Evolutionary conservation across 2,113 vertebrate species (phyloP), one percentile per base, ranked within the genome.

Genomic region (Oxygymnocypris stewartii): DNA sequence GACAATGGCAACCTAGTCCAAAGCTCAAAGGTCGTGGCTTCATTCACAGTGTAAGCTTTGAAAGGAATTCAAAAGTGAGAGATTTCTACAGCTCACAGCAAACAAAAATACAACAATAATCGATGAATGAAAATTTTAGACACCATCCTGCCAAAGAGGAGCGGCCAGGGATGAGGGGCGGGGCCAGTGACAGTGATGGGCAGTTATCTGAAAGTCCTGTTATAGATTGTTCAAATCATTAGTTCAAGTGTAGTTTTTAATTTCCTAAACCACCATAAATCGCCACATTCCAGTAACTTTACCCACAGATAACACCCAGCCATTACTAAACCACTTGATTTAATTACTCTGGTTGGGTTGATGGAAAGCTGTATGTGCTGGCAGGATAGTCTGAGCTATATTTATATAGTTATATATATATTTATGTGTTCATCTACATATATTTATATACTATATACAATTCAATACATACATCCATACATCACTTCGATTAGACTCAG

Each of bases 371-470:
- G 84, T 65, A 54, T 88, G 89, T 90, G 88, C 85, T 90, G 94
- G 92, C 94, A 95, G 94, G 94, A 94, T 90, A 94, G 93, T 91
- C 90, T 91, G 88, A 88, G 73, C 82, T 90, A 91, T 89, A 91
- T 89, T 88, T 84, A 78, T 85, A 86, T 88, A 84, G 85, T 89
- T 89, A 80, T 88, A 90, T 93, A 88, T 91, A 90, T 93, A 93
- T 94, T 93, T 88, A 93, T 94, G 92, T 94, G 93, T 94, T 94
- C 91, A 93, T 94, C 92, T 94, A 94, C 91, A 94, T 89, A 89
- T 88, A 91, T 93, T 93, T 93, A 92, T 94, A 94, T 92, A 90
- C 89, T 94, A 95, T 95, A 92, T 95, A 95, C 95, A 95, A 91
- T 92, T 94, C 90, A 92, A 88, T 93, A 94, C 92, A 94, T 93